Evolutionary conservation across 2,113 vertebrate species (phyloP).

Genomic region (Nettapus auritus): DNA sequence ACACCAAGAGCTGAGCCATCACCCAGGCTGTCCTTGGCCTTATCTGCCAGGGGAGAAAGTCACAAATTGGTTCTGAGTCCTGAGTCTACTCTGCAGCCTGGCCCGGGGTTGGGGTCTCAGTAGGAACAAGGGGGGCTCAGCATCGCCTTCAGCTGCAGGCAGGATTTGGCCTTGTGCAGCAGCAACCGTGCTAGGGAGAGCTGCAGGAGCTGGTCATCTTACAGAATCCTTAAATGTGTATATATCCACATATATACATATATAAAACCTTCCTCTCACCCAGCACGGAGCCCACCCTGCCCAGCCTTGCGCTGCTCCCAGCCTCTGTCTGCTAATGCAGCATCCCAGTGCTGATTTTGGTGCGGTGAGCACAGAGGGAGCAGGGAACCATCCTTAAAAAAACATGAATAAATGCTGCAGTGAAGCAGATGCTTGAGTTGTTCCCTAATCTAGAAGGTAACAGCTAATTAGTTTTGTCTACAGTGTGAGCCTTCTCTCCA

Average conservation of each 20-base stretch:
- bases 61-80: background rate
- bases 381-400: background rate
- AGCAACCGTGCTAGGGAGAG: background rate
- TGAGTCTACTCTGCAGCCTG: background rate
- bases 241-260: accelerated
- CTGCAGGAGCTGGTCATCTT: background rate
- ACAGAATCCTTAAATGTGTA: background rate
- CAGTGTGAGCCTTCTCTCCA: slow-evolving; percentile 30
- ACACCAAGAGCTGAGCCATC: background rate
- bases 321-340: accelerated
- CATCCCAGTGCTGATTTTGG: background rate
- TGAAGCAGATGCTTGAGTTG: slow-evolving; percentile 46
- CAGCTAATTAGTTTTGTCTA: slow-evolving; percentile 49
- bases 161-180: background rate
- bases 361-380: background rate
- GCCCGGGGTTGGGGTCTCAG: background rate
- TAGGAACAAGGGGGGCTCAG: background rate
- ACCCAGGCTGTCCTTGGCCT: background rate
- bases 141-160: accelerated
- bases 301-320: accelerated
- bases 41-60: background rate
- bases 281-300: accelerated
- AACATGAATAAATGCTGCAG: background rate
- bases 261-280: background rate
- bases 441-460: slow-evolving; percentile 53